phyloP scores from a whole-genome alignment of 2,888 invertebrate species.

The Sphaerophoria taeniata region DNA sequence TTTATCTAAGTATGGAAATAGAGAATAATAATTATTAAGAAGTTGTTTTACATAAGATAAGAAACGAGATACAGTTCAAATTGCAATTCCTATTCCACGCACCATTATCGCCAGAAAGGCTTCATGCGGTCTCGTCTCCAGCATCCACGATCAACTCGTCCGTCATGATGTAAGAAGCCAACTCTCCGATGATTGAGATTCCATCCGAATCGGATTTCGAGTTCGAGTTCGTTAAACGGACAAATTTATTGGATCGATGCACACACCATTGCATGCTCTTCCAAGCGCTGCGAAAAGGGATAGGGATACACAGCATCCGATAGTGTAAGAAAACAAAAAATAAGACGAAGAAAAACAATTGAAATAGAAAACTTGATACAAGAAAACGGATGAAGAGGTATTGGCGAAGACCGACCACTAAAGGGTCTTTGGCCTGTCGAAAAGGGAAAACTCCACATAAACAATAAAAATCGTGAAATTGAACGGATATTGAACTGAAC shows the following conservation, averaged over 20 bases:
- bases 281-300: constrained; percentile 34
- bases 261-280: constrained; percentile 19
- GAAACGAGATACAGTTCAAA: constrained; percentile 61
- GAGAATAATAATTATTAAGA: constrained; percentile 43
- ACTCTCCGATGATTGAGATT: constrained; percentile 47
- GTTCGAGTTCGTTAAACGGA: constrained; percentile 71
- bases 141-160: neutral
- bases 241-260: constrained; percentile 66
- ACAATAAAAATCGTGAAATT: constrained; percentile 29
- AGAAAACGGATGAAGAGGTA: constrained; percentile 31
- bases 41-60: constrained; percentile 67
- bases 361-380: constrained; percentile 30
- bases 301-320: constrained; percentile 52
- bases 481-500: constrained; percentile 66
- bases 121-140: constrained; percentile 5
- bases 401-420: constrained; percentile 48
- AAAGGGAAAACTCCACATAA: constrained; percentile 64
- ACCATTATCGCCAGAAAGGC: constrained; percentile 43
- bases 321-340: constrained; percentile 2
- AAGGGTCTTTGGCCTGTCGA: constrained; percentile 67
- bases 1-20: constrained; percentile 31
- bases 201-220: constrained; percentile 31
- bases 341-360: constrained; percentile 28
- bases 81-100: constrained; percentile 63
- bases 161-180: constrained; percentile 50